Evolutionary conservation across 2,113 vertebrate genomes (phyloP), one percentile per base, ranked within the genome.

Genomic region (Notarius quadriscutis): DNA sequence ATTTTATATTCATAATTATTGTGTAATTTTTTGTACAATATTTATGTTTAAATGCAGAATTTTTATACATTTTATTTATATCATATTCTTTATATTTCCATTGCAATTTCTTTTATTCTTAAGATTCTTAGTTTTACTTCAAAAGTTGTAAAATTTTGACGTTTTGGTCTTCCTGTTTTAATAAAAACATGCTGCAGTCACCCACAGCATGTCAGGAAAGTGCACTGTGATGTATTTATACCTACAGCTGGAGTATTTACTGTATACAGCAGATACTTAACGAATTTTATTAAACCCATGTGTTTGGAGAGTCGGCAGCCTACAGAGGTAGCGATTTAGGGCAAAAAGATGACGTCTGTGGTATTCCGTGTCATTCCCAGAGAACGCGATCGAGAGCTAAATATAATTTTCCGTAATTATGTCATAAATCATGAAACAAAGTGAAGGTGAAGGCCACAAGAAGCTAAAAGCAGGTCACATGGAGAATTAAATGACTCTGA

Each of bases 401-500:
- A 71, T 5, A 18, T 4, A 69, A 30, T 50, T 75, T 4, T 12
- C 0, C 14, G 9, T 50, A 25, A 22, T 25, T 41, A 75, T 50
- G 72, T 50, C 30, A 41, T 14, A 4, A 65, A 25, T 0, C 63
- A 1, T 65, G 62, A 10, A 25, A 65, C 62, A 65, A 41, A 41
- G 41, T 41, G 41, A 41, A 41, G 41, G 34, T 41, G 34, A 41
- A 34, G 34, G 34, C 1, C 2, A 65, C 62, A n/a, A 9, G 62
- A 65, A n/a, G 63, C 25, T 11, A 9, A n/a, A 65, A n/a, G 9
- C 25, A 10, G 22, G 63, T 65, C 2, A 65, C 63, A 65, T 22
- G 25, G n/a, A 65, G 90, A 94, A 94, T 94, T 94, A 93, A 94
- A 93, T 92, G 90, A 62, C 90, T 93, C 89, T 92, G 93, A 94